phyloP scores from a whole-genome alignment of 2,113 vertebrate species.

The Genyomyrus donnyi region DNA sequence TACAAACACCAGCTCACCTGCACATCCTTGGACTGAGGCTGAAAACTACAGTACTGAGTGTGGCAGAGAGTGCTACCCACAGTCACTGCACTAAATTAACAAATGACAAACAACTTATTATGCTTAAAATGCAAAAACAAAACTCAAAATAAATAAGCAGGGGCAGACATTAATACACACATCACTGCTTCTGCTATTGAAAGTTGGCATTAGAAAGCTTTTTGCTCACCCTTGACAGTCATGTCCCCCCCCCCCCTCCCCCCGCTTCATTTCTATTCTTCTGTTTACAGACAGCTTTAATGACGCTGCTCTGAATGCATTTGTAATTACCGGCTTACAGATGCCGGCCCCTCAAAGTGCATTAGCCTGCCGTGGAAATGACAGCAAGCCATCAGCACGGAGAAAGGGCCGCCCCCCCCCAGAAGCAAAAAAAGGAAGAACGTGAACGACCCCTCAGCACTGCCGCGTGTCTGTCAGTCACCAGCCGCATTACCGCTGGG shows the following conservation, averaged over 20 bases:
- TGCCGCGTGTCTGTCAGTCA: not conserved
- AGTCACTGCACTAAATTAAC: not conserved
- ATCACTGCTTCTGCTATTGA: conserved; percentile 1
- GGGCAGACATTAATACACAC: not conserved
- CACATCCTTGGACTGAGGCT: too few species aligned
- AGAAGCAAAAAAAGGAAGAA: not conserved
- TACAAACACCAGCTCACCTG: not conserved
- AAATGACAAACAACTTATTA: not conserved
- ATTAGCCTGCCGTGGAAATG: conserved; percentile 23
- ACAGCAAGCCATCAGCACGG: conserved; percentile 20
- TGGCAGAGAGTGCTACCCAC: not conserved
- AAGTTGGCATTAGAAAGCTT: conserved; percentile 15
- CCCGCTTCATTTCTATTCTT: conserved; percentile 13
- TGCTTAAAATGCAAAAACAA: not conserved
- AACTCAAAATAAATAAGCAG: not conserved
- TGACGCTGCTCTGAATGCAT: conserved; percentile 20
- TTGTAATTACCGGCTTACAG: conserved; percentile 10
- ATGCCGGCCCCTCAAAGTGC: not conserved
- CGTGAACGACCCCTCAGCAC: not conserved
- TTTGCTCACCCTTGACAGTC: conserved; percentile 10
- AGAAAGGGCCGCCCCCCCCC: not conserved
- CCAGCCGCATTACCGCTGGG: not conserved
- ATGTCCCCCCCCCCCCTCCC: not conserved
- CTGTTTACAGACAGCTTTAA: conserved; percentile 16
- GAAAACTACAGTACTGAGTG: not conserved